Conservation (phyloP, 2,113 vertebrate genomes). For the Dasyurus viverrinus region DNA sequence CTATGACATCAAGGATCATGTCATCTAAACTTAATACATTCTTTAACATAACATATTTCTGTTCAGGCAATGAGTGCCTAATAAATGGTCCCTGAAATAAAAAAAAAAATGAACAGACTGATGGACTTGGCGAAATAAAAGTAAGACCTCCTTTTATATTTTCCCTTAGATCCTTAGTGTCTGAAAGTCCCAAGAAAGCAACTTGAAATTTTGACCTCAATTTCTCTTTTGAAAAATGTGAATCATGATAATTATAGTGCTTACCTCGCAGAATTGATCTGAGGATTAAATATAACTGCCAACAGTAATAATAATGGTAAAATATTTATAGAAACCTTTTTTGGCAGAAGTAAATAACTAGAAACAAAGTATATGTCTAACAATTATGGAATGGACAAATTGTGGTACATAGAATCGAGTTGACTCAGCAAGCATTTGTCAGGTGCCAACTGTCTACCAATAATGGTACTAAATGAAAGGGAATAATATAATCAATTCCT, state of each 20-base stretch:
- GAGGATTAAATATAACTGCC: not conserved
- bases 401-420: not conserved
- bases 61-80: not conserved
- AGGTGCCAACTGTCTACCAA: not conserved
- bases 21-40: not conserved
- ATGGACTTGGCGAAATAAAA: not conserved
- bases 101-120: not conserved
- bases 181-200: not conserved
- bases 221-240: not conserved
- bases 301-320: not conserved
- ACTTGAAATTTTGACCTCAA: not conserved
- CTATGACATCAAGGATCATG: not conserved
- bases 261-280: not conserved
- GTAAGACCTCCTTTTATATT: not conserved
- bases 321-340: not conserved
- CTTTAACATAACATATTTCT: not conserved
- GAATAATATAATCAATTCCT: not conserved
- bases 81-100: not conserved
- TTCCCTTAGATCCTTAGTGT: not conserved
- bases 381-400: not conserved
- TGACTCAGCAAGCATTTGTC: not conserved
- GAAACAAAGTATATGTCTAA: not conserved
- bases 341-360: not conserved
- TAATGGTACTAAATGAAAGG: not conserved
- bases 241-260: not conserved